Percentiles rank a stretch among this genome's conserved stretches.
Conservation (phyloP, 2,888 invertebrate species). For the Esperia sulphurella region DNA sequence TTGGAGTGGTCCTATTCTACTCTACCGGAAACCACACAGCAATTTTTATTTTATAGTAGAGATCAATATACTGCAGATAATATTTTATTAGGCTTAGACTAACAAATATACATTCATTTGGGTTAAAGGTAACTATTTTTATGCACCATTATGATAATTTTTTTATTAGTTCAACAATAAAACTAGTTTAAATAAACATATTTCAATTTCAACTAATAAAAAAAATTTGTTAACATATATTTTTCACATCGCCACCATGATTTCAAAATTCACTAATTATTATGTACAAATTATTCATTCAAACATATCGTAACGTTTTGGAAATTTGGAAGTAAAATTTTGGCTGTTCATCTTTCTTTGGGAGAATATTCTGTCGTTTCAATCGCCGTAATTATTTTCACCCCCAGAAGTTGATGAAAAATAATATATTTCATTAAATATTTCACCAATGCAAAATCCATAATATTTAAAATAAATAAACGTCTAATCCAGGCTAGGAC, state of each 20-base stretch:
- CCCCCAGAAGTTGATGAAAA: too few relatives aligned
- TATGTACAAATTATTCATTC: background rate
- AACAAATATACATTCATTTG: conserved; percentile 7
- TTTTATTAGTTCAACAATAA: background rate
- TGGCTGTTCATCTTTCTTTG: conserved; percentile 11
- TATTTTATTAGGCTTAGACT: conserved; percentile 26
- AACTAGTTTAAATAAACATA: background rate
- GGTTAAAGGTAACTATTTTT: conserved; percentile 20
- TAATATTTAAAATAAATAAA: too few relatives aligned
- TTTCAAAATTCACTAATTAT: too few relatives aligned
- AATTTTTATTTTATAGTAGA: background rate
- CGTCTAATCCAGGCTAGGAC: too few relatives aligned
- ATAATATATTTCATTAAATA: too few relatives aligned
- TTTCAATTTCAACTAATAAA: background rate
- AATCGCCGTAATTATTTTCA: too few relatives aligned
- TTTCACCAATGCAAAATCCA: too few relatives aligned
- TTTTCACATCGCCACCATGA: too few relatives aligned
- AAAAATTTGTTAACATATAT: background rate
- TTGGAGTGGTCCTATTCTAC: too few relatives aligned
- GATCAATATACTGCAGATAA: conserved; percentile 2
- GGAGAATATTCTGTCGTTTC: too few relatives aligned
- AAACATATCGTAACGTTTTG: background rate
- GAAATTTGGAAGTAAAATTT: conserved; percentile 18
- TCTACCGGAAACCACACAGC: too few relatives aligned
- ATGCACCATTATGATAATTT: conserved; percentile 29